phyloP scores from a whole-genome alignment of 1,140 invertebrate species.

The Tetramorium simillimum region DNA sequence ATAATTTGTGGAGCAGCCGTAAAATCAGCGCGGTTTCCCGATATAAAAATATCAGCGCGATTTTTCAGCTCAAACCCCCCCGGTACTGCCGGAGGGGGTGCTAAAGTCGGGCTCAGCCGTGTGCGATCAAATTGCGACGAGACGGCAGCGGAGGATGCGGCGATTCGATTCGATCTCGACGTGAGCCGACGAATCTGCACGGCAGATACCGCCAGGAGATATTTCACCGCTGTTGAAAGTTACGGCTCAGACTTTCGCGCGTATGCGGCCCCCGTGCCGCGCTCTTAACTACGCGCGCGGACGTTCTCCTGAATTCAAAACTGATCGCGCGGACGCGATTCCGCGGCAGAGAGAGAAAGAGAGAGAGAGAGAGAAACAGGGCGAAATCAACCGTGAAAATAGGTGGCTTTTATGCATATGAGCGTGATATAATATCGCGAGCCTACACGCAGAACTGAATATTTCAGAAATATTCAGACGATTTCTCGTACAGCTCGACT shows the following conservation, averaged over 20 bases:
- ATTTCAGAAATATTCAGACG: background rate
- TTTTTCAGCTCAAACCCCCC: background rate
- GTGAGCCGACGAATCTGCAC: background rate
- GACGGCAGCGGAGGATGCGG: background rate
- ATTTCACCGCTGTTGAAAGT: slow-evolving; percentile 38
- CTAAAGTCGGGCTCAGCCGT: slow-evolving; percentile 11
- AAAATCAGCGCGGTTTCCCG: slow-evolving; percentile 16
- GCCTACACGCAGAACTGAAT: background rate
- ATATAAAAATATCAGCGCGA: slow-evolving; percentile 17
- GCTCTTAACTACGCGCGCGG: slow-evolving; percentile 4
- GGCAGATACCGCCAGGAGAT: background rate
- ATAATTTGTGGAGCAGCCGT: slow-evolving; percentile 11
- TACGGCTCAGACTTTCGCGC: slow-evolving; percentile 1
- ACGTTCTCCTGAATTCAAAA: background rate
- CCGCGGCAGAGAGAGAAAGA: background rate
- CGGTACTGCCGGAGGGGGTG: background rate
- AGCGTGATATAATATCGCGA: background rate
- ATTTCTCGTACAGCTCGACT: background rate
- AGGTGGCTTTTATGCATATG: background rate
- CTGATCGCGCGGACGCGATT: slow-evolving; percentile 12
- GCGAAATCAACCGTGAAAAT: background rate
- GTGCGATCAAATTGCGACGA: background rate
- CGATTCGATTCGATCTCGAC: slow-evolving; percentile 28
- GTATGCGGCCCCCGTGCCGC: background rate
- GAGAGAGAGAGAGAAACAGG: too few relatives aligned